Percentiles rank a stretch among this genome's conserved stretches.
Evolutionary conservation across 2,113 vertebrate species (phyloP).

Genomic region (Microtus montanus): DNA sequence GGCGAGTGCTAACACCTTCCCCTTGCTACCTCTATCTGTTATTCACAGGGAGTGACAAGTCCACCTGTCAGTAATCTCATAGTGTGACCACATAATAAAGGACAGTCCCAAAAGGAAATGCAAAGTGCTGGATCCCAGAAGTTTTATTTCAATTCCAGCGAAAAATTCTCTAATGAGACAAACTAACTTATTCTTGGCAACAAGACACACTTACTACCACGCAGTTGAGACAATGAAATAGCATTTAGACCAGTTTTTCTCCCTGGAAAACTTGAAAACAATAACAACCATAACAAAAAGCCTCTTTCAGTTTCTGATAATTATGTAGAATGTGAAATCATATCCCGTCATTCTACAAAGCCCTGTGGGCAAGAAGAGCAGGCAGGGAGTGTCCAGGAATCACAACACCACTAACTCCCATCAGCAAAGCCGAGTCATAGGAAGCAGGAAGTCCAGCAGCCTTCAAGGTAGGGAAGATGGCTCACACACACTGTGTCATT

Average conservation of each 20-base stretch:
- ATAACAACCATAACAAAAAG: conserved; percentile 9
- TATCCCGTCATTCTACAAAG: conserved; percentile 48
- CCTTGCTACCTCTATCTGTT: neutral
- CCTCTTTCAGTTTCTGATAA: conserved; percentile 42
- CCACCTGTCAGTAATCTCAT: neutral
- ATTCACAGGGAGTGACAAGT: neutral
- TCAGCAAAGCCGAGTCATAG: conserved; percentile 54
- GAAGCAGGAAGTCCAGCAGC: conserved; percentile 47
- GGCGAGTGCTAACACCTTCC: neutral
- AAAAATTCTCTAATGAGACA: conserved; percentile 35
- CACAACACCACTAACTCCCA: conserved; percentile 56
- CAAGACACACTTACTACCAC: neutral
- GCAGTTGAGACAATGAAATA: conserved; percentile 64
- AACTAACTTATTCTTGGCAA: conserved; percentile 6
- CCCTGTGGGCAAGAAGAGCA: conserved; percentile 61
- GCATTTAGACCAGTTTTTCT: conserved; percentile 40
- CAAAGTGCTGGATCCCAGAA: neutral
- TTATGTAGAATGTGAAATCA: conserved; percentile 41
- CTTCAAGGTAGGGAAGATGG: neutral
- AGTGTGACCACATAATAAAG: neutral
- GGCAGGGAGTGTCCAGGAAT: conserved; percentile 65
- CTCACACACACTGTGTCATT: conserved; percentile 54
- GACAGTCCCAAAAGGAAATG: conserved; percentile 26
- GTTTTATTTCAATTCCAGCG: conserved; percentile 50
- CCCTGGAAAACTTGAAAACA: conserved; percentile 38